Conservation (phyloP, 2,888 invertebrate genomes). For the Erebia aethiops region DNA sequence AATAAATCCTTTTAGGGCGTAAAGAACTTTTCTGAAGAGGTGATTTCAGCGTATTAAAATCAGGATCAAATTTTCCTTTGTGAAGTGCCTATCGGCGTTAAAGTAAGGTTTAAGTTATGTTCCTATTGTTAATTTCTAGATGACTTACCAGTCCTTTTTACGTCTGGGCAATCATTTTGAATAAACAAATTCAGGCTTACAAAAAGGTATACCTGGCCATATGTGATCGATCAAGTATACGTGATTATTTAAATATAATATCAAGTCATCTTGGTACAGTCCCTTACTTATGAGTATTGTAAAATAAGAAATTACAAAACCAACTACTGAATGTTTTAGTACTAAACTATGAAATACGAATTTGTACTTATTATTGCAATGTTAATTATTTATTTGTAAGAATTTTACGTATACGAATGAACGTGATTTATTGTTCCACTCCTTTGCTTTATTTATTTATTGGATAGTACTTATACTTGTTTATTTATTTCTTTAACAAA, state of each 20-base stretch:
- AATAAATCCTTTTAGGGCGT: background rate
- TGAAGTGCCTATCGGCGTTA: background rate
- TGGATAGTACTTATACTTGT: conserved; percentile 60
- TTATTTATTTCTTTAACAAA: conserved; percentile 36
- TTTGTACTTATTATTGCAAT: conserved; percentile 66
- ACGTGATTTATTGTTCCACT: conserved; percentile 28
- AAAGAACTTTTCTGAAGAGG: background rate
- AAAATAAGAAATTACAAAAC: background rate
- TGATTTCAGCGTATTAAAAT: background rate
- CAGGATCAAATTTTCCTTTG: background rate
- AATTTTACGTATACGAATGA: conserved; percentile 21
- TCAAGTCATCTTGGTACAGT: background rate
- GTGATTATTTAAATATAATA: no score
- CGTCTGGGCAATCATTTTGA: background rate
- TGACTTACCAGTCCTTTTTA: background rate
- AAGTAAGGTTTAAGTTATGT: background rate
- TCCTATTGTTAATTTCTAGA: conserved; percentile 12
- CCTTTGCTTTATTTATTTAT: conserved; percentile 49
- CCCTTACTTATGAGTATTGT: background rate
- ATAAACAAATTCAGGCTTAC: background rate
- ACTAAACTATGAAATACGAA: conserved; percentile 48
- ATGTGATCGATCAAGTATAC: background rate
- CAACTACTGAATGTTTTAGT: conserved; percentile 13
- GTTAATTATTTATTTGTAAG: conserved; percentile 42
- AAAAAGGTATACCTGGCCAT: background rate